Evolutionary conservation across 2,797 vertebrate genomes (phyloP), one percentile per base, ranked within the genome.

Genomic region (Rhinophrynus dorsalis): DNA sequence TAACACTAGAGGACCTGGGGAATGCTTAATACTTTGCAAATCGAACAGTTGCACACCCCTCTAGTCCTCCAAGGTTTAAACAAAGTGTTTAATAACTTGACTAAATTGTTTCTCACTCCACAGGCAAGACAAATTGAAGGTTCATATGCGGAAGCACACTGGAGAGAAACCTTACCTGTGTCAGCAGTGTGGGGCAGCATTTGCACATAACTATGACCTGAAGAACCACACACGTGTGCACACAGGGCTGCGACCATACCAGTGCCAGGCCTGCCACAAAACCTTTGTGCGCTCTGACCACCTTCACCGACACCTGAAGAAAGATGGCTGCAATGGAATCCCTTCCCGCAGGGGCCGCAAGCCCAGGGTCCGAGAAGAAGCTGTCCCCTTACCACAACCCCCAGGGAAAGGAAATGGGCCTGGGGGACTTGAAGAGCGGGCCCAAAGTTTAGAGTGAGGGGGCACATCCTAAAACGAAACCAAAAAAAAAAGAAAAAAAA

Each of bases 141-240:
- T 99, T 76, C 97, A 99, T 83, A 98, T 99, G 96, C 75, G 97
- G 74, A 99, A 99, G 71, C 96, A 99, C 88, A 99, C 96, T 2
- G 97, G 97, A 54, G 97, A 98, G 89, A 98, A 98, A 89, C 97
- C 97, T 59, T 99, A 99, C 87, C 83, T 96, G 86, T 99, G 97
- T 85, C 94, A 96, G 77, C 95, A 98, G 74, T 99, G 97, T 48
- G 97, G 96, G 1, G 97, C 96, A 0, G 95, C 97, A 69, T 99
- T 99, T 45, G 96, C 96, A 24, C 97, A 99, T 89, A 99, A 98
- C 91, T 99, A 99, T 80, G 97, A 99, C 92, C 93, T 99, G 89
- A 98, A 98, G 89, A 99, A 99, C 90, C 97, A 99, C 92, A 97
- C 97, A 95, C 95, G 97, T 0, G 96, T 97, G 64, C 97, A 99